Conservation (phyloP, 2,113 vertebrate genomes). For the Crypturellus undulatus region DNA sequence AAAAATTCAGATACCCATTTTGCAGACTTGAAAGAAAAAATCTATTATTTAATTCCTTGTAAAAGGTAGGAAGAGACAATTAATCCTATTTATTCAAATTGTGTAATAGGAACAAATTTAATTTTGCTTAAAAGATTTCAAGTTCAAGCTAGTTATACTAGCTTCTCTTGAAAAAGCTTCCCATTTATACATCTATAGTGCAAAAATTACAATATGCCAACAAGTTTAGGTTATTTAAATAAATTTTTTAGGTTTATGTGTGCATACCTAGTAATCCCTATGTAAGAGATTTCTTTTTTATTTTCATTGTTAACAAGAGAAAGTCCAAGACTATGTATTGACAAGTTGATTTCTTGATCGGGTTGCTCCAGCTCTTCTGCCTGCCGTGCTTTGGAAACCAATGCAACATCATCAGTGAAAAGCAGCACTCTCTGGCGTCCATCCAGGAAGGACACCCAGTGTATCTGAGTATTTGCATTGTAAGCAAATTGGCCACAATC, state of each 20-base stretch:
- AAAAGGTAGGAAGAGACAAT: background rate
- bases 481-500: constrained; percentile 90
- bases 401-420: constrained; percentile 92
- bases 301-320: constrained; percentile 90
- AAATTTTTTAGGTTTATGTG: background rate
- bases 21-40: background rate
- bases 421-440: constrained; percentile 93
- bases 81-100: background rate
- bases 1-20: background rate
- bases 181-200: background rate
- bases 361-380: constrained; percentile 95
- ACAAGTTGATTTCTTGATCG: constrained; percentile 89
- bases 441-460: constrained; percentile 97
- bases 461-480: constrained; percentile 85
- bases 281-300: constrained; percentile 92
- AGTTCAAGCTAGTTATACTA: background rate
- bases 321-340: constrained; percentile 92
- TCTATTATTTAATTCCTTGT: rapidly evolving
- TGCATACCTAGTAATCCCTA: constrained; percentile 92
- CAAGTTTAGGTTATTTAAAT: background rate
- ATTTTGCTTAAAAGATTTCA: background rate
- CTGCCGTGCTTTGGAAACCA: constrained; percentile 92
- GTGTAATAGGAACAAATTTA: background rate
- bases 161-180: background rate
- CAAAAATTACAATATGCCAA: background rate